A percentile compares a stretch with the other conserved stretches of the same genome.
These are phyloP conservation scores for Zoanthus sansibaricus DNA, from an alignment of 92 coral and sea anemone genomes.

Conservation along the genomic window DNA sequence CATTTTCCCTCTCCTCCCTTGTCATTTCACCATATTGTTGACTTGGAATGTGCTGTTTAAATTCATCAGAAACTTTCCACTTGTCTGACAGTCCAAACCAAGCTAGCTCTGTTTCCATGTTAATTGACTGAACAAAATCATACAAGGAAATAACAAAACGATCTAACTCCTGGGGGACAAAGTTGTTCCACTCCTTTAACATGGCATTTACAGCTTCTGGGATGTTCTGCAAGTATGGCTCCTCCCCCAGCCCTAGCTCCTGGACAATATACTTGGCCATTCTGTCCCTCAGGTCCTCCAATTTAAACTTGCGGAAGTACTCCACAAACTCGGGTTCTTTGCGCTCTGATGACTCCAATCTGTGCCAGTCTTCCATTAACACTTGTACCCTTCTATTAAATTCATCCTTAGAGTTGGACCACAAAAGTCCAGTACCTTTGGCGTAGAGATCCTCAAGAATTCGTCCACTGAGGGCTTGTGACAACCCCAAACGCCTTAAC, in stretches of 20 bases:
- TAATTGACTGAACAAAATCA: slow-evolving; percentile 53
- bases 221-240: slow-evolving; percentile 61
- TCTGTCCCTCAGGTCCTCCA: slow-evolving; percentile 41
- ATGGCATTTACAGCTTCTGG: slow-evolving; percentile 60
- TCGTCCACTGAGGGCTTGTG: slow-evolving; percentile 21
- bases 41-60: slow-evolving; percentile 10
- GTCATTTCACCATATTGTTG: slow-evolving; percentile 53
- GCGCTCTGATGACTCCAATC: slow-evolving; percentile 49
- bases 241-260: slow-evolving; percentile 65
- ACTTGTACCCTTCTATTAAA: slow-evolving; percentile 37
- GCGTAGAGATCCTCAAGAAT: slow-evolving; percentile 50
- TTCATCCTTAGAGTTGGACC: slow-evolving; percentile 47
- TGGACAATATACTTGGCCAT: slow-evolving; percentile 45
- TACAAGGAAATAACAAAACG: slow-evolving; percentile 43
- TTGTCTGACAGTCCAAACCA: slow-evolving; percentile 64
- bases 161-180: slow-evolving; percentile 56
- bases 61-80: slow-evolving; percentile 48
- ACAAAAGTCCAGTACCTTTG: slow-evolving; percentile 50
- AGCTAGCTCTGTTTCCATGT: slow-evolving; percentile 52
- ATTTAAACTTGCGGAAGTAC: slow-evolving; percentile 27
- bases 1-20: slow-evolving; percentile 58
- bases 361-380: slow-evolving; percentile 61
- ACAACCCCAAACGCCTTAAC: slow-evolving; percentile 40
- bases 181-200: slow-evolving; percentile 59
- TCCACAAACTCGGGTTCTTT: slow-evolving; percentile 50